Conservation (phyloP, 2,113 vertebrate species). For the Gobiocypris rarus region DNA sequence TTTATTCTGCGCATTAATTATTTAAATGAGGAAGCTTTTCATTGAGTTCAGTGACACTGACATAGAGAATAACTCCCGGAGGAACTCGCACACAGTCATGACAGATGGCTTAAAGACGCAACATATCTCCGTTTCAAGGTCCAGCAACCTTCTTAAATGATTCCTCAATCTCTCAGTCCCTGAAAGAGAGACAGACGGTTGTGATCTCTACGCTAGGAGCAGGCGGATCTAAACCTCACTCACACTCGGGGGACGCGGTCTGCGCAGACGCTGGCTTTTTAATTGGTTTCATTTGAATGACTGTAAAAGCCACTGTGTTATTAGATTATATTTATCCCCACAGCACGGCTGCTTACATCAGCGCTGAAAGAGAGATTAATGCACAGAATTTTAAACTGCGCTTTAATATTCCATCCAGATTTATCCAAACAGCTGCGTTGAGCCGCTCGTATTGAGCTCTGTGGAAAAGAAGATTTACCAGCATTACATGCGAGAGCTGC, state of each 20-base stretch:
- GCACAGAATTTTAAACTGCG: slow-evolving; percentile 38
- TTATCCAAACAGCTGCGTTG: slow-evolving; percentile 28
- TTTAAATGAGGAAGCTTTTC: too few relatives aligned
- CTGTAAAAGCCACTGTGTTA: slow-evolving; percentile 48
- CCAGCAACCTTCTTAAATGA: not conserved
- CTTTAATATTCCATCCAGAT: slow-evolving; percentile 45
- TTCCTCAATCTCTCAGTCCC: not conserved
- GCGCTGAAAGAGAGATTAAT: slow-evolving; percentile 55
- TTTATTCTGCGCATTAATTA: too few relatives aligned
- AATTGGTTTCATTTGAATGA: slow-evolving; percentile 53
- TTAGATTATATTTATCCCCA: slow-evolving; percentile 57
- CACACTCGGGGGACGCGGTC: slow-evolving; percentile 18
- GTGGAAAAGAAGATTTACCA: slow-evolving; percentile 42
- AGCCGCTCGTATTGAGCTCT: slow-evolving; percentile 28
- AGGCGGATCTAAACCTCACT: not conserved
- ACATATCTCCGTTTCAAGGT: slow-evolving; percentile 4
- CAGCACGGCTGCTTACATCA: slow-evolving; percentile 47
- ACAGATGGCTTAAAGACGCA: not conserved
- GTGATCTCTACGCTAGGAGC: not conserved
- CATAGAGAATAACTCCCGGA: too few relatives aligned
- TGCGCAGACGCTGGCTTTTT: slow-evolving; percentile 44
- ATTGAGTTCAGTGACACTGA: too few relatives aligned
- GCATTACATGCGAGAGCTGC: not conserved
- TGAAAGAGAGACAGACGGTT: slow-evolving; percentile 11
- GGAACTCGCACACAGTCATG: not conserved